Base-by-base conservation (phyloP, 1,140 invertebrate genomes). In the Leptinotarsa texana region DNA sequence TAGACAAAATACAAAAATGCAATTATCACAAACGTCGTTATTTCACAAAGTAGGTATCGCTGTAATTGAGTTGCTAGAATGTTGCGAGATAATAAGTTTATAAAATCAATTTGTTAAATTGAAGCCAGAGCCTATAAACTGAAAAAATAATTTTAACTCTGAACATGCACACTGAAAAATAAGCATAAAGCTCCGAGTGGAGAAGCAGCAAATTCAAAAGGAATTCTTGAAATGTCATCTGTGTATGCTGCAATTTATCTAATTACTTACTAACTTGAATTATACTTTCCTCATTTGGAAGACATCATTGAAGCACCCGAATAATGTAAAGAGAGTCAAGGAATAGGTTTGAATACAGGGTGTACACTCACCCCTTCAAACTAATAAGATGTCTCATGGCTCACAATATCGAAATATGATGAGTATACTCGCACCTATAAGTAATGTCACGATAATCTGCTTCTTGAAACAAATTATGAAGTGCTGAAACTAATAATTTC, bases 1-100 rank as follows among this genome's bases (percentile, higher is more conserved):
- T 63, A 74, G 63, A 49, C 63, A 74, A 68, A 74, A 74, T 66
- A 73, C 1, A 11, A 65, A 21, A 42, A 47, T 11, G 15, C 18
- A 61, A 71, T 76, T 57, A 57, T 57, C 51, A 71, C 69, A 71
- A 71, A 61, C 51, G 57, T 57, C 27, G 61, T 27, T 71, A 49
- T 27, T 48, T 18, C n/a, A 49, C 15, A 51, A 61, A 57, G 51
- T 57, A 57, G 22, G 48, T 49, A 61, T 72, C 21, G 63, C 63
- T 72, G 71, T 75, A 72, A 66, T 71, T 65, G 79, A 80, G 84
- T 85, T 85, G 85, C 84, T 86, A 86, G 85, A 84, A 86, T 86
- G 85, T 85, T 86, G 85, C 84, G 85, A 86, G 82, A 61, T 75
- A 17, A 62, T 61, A 21, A 62, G 27, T 33, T 33, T 33, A 33